A percentile compares a stretch with the other conserved stretches of the same genome.
These are phyloP conservation scores for Poeciliopsis retropinna DNA, from an alignment of 2,113 vertebrate species.

Conservation along the genomic window DNA sequence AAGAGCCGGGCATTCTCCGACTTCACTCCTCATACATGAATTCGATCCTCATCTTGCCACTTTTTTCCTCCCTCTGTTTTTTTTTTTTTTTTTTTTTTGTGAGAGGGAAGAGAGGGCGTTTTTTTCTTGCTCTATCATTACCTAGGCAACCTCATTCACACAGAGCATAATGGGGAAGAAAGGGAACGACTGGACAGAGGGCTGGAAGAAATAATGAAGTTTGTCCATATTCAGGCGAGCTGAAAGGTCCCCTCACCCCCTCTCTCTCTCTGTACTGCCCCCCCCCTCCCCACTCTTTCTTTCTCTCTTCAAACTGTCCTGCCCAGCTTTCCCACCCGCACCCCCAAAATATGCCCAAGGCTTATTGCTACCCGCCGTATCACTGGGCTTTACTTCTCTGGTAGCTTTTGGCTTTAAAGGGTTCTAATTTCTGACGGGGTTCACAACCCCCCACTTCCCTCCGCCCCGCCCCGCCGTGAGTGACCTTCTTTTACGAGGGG, in stretches of 20 bases:
- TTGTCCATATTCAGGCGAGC: constrained; percentile 85
- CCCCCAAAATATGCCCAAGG: constrained; percentile 53
- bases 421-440: constrained; percentile 80
- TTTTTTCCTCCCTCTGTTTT: constrained; percentile 39
- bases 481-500: constrained; percentile 81
- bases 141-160: constrained; percentile 86
- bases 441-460: no score
- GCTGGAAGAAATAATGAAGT: constrained; percentile 84
- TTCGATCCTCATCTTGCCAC: constrained; percentile 62
- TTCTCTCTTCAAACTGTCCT: constrained; percentile 56
- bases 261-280: constrained; percentile 69
- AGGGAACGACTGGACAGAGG: constrained; percentile 81
- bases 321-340: constrained; percentile 66
- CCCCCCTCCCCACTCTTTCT: constrained; percentile 36
- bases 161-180: constrained; percentile 82
- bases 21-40: constrained; percentile 65
- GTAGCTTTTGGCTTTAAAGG: constrained; percentile 72
- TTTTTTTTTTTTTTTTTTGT: constrained; percentile 46
- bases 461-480: constrained; percentile 33
- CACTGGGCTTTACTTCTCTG: constrained; percentile 76
- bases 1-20: constrained; percentile 51
- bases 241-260: constrained; percentile 73
- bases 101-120: constrained; percentile 74
- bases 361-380: constrained; percentile 57
- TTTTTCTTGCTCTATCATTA: constrained; percentile 81